Base-by-base conservation (phyloP, 2,113 vertebrate genomes). In the Pituophis catenifer region DNA sequence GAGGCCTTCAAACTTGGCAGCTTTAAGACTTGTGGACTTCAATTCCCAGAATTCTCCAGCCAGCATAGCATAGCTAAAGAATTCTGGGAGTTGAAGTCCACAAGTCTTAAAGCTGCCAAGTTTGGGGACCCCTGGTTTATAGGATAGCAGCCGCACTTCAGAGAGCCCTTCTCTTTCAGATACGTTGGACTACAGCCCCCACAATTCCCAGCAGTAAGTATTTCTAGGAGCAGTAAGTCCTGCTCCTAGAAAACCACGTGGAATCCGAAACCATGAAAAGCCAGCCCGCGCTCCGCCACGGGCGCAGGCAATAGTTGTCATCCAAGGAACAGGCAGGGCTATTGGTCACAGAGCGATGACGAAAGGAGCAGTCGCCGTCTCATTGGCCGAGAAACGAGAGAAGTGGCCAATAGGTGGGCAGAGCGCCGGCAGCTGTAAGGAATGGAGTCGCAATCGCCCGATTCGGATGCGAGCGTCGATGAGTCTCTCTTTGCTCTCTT, bases 361-460 rank as follows among this genome's bases (percentile, higher is more conserved):
- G 70, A 26, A 1, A 7, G 0, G 12, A 65, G n/a, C 38, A 50
- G 8, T 8, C 21, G 0, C 26, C n/a, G 54, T 91, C 86, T 52
- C 29, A 93, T 91, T 93, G 89, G 92, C 0, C 8, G 19, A 29
- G 75, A 3, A 10, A 1, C 3, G 48, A 15, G 19, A 19, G 15
- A 11, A 38, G 17, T 12, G 13, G 29, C 91, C 91, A 89, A 87
- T 65, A 9, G 89, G 57, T 13, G 88, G 10, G 44, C 50, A 50
- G 52, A 33, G 58, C 89, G 88, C 26, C 89, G 19, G 54, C 65
- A 8, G 13, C 87, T 75, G 48, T 3, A 7, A 9, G 62, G 50
- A 62, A 93, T 93, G 92, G 92, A 93, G 92, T 87, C 92, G 88
- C 65, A 55, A 33, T 50, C 54, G 53, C 90, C 33, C 0, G 92